phyloP scores from a whole-genome alignment of 2,888 invertebrate genomes.

The Piscicola geometra region DNA sequence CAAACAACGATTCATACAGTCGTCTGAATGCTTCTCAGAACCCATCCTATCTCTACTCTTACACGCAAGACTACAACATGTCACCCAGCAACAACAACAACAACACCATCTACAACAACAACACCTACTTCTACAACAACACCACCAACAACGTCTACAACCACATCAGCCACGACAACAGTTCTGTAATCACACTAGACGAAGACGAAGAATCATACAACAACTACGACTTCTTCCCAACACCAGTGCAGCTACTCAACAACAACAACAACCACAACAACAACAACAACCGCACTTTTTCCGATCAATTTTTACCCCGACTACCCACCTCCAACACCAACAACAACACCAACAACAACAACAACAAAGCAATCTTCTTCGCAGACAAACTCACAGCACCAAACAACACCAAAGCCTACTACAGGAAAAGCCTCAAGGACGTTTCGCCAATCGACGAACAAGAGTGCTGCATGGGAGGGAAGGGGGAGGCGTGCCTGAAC shows the following conservation, averaged over 20 bases:
- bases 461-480: background rate
- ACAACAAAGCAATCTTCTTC: too few relatives aligned
- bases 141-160: slow-evolving; percentile 24
- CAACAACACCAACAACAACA: too few relatives aligned
- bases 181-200: background rate
- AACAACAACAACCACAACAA: background rate
- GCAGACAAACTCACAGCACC: too few relatives aligned
- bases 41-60: background rate
- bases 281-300: background rate
- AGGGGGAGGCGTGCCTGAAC: slow-evolving; percentile 65
- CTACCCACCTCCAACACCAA: too few relatives aligned
- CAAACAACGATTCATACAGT: background rate
- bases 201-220: background rate
- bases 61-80: background rate
- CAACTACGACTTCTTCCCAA: background rate
- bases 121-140: slow-evolving; percentile 11
- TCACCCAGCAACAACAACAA: slow-evolving; percentile 14
- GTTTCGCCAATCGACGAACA: too few relatives aligned
- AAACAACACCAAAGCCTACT: too few relatives aligned
- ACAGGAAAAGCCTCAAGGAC: too few relatives aligned
- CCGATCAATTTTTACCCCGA: too few relatives aligned
- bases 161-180: background rate
- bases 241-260: background rate
- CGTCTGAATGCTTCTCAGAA: background rate
- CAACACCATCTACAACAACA: background rate